Evolutionary conservation across 1,140 invertebrate species (phyloP).

Genomic region (Vanessa tameamea): DNA sequence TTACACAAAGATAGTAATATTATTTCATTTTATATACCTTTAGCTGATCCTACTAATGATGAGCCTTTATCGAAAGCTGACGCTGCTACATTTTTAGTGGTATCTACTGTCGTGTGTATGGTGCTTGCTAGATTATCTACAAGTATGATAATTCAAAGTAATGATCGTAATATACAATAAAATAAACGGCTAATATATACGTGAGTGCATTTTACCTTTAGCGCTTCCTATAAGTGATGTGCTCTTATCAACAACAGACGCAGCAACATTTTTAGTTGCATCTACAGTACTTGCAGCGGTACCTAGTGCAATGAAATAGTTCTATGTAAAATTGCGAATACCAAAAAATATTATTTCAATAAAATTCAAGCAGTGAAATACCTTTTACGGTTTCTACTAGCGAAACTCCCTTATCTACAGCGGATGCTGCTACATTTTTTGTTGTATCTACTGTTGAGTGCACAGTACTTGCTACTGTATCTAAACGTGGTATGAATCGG

Average conservation of each 20-base stretch:
- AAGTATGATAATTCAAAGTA: constrained; percentile 19
- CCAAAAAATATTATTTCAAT: not conserved
- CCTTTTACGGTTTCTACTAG: constrained; percentile 48
- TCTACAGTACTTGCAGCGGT: constrained; percentile 38
- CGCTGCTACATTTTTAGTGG: constrained; percentile 51
- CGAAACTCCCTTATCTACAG: constrained; percentile 51
- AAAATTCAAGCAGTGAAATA: constrained; percentile 12
- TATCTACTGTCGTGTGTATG: constrained; percentile 53
- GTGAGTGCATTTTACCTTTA: constrained; percentile 29
- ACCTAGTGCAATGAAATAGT: constrained; percentile 6
- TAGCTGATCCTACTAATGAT: constrained; percentile 40
- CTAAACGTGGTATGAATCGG: constrained; percentile 37
- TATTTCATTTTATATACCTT: constrained; percentile 22
- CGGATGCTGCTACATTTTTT: constrained; percentile 53
- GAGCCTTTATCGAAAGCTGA: constrained; percentile 51
- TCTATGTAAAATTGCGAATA: not conserved
- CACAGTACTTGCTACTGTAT: constrained; percentile 55
- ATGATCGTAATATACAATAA: not conserved
- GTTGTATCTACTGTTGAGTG: constrained; percentile 54
- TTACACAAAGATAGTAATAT: not conserved
- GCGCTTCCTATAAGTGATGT: constrained; percentile 43
- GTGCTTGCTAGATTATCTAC: constrained; percentile 57
- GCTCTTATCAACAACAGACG: constrained; percentile 47
- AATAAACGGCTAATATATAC: not conserved
- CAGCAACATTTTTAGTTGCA: constrained; percentile 49